Evolutionary conservation across 2,113 vertebrate genomes (phyloP).

Genomic region (Myotis brandtii): DNA sequence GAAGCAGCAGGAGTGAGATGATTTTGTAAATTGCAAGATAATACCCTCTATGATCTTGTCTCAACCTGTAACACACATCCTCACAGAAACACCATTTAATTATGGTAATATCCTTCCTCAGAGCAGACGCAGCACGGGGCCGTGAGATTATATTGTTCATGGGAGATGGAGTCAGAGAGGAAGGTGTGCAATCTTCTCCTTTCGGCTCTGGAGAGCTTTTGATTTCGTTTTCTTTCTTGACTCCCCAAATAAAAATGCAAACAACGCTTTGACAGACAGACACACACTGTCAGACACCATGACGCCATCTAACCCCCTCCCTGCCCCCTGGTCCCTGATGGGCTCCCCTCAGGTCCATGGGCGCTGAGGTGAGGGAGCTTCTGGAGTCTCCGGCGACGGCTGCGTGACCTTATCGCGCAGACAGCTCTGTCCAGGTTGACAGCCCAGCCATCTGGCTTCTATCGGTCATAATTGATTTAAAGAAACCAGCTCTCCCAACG

Average conservation of each 20-base stretch:
- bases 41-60: constrained; percentile 79
- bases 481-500: constrained; percentile 77
- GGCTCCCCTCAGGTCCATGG: constrained; percentile 60
- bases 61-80: constrained; percentile 78
- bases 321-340: constrained; percentile 77
- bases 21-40: constrained; percentile 82
- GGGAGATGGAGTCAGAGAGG: constrained; percentile 73
- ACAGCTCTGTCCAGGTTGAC: constrained; percentile 83
- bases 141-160: constrained; percentile 78
- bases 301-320: constrained; percentile 74
- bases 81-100: constrained; percentile 85
- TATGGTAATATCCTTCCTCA: constrained; percentile 81
- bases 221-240: constrained; percentile 50
- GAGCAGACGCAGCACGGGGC: constrained; percentile 81
- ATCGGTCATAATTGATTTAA: constrained; percentile 84
- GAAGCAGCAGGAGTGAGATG: constrained; percentile 83
- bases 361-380: constrained; percentile 68
- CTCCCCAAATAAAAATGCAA: background rate
- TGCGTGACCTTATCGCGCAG: constrained; percentile 87
- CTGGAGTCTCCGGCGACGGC: constrained; percentile 76
- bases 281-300: constrained; percentile 13
- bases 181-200: constrained; percentile 72
- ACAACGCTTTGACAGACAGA: constrained; percentile 79
- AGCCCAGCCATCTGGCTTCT: constrained; percentile 85
- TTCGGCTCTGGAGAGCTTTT: background rate